Percentiles rank a stretch among this genome's conserved stretches.
These are phyloP conservation scores for Simalia tracyae DNA, from an alignment of 2,797 vertebrate genomes.

Conservation along the genomic window DNA sequence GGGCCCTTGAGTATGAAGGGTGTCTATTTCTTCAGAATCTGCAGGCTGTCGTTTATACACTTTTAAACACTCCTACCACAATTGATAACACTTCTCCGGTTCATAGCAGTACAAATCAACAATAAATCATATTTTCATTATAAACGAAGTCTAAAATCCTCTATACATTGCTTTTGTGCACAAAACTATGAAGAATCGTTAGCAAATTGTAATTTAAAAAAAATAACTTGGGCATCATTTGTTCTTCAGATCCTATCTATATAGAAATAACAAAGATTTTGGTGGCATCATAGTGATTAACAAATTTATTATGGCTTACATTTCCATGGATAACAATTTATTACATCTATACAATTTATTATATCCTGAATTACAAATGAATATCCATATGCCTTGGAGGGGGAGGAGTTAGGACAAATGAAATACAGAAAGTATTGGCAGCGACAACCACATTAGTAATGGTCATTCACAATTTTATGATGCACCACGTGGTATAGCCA, in stretches of 20 bases:
- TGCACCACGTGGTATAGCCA: background rate
- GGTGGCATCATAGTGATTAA: background rate
- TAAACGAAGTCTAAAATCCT: conserved; percentile 37
- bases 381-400: background rate
- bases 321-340: background rate
- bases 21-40: conserved; percentile 69
- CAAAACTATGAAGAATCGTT: background rate
- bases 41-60: conserved; percentile 62
- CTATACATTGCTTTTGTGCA: conserved; percentile 12
- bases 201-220: background rate
- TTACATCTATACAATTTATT: background rate
- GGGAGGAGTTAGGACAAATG: background rate
- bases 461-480: background rate
- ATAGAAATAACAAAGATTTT: background rate
- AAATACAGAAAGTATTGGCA: background rate
- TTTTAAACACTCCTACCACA: conserved; percentile 53
- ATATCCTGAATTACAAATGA: background rate
- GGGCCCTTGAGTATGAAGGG: conserved; percentile 78
- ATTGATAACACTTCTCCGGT: conserved; percentile 56
- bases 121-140: conserved; percentile 55
- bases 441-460: background rate
- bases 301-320: background rate
- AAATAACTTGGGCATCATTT: background rate
- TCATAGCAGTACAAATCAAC: conserved; percentile 51
- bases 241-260: background rate